Evolutionary conservation across 2,113 vertebrate species (phyloP).

Genomic region (Prolemur simus): DNA sequence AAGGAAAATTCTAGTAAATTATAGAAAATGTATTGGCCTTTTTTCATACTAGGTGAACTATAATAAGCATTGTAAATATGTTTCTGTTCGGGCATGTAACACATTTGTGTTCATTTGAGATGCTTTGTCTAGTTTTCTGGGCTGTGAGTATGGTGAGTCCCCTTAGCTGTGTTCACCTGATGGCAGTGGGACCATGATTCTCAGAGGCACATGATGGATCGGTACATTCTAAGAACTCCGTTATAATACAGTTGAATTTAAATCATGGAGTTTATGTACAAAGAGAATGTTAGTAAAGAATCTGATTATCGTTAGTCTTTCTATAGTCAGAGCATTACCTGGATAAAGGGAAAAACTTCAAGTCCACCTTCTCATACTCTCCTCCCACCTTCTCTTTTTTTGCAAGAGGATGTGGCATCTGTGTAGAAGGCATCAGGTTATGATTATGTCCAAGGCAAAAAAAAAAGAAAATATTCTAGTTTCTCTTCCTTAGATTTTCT

Average conservation of each 20-base stretch:
- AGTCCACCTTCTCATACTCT: not conserved
- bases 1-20: not conserved
- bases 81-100: not conserved
- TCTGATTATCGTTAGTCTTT: not conserved
- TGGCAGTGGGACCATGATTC: not conserved
- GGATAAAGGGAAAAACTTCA: not conserved
- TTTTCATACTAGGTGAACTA: not conserved
- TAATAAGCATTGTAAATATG: not conserved
- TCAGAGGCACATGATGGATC: not conserved
- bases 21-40: not conserved
- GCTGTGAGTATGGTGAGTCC: not conserved
- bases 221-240: not conserved
- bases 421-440: not conserved
- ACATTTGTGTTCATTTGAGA: not conserved
- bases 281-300: not conserved
- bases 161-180: not conserved
- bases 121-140: not conserved
- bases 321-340: not conserved
- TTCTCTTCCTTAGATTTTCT: conserved; percentile 44
- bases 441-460: conserved; percentile 8
- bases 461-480: not conserved
- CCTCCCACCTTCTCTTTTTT: not conserved
- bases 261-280: not conserved
- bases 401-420: not conserved
- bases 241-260: not conserved